Conservation (phyloP, 2,113 vertebrate genomes). For the Gnathonemus echidnorhynchus region DNA sequence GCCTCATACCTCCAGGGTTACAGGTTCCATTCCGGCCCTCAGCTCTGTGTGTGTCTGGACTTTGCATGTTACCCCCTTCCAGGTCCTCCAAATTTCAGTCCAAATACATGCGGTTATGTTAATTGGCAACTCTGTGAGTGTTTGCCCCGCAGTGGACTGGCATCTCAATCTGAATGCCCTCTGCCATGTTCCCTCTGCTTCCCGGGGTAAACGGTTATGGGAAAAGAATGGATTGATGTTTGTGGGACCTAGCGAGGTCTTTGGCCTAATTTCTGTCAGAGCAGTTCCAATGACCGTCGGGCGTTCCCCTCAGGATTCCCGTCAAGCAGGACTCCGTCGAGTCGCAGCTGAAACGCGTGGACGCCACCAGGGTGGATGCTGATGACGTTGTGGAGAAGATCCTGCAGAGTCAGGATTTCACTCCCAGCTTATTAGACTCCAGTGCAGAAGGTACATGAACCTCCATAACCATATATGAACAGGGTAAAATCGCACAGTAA, state of each 20-base stretch:
- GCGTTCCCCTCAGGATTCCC: conserved; percentile 62
- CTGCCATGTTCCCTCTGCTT: neutral
- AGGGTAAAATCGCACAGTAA: neutral
- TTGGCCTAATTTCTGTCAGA: neutral
- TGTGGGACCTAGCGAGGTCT: neutral
- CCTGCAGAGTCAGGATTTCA: conserved; percentile 93
- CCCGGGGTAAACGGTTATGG: neutral
- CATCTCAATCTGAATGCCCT: neutral
- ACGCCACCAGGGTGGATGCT: conserved; percentile 91
- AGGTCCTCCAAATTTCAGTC: neutral
- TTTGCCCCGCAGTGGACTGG: neutral
- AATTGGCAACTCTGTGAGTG: neutral
- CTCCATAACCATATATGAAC: neutral
- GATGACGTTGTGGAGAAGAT: conserved; percentile 94
- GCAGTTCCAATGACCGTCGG: too few species aligned
- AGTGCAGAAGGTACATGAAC: conserved; percentile 76
- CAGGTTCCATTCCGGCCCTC: neutral
- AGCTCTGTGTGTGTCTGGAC: neutral
- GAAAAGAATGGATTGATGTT: neutral
- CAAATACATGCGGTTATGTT: neutral
- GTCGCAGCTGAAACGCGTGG: conserved; percentile 87
- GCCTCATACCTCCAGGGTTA: neutral
- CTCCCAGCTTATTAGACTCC: conserved; percentile 73
- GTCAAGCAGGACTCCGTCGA: conserved; percentile 95
- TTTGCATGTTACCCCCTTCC: neutral